These are phyloP conservation scores for Lepidurus apus DNA, from an alignment of 1,140 invertebrate species.

Conservation along the genomic window DNA sequence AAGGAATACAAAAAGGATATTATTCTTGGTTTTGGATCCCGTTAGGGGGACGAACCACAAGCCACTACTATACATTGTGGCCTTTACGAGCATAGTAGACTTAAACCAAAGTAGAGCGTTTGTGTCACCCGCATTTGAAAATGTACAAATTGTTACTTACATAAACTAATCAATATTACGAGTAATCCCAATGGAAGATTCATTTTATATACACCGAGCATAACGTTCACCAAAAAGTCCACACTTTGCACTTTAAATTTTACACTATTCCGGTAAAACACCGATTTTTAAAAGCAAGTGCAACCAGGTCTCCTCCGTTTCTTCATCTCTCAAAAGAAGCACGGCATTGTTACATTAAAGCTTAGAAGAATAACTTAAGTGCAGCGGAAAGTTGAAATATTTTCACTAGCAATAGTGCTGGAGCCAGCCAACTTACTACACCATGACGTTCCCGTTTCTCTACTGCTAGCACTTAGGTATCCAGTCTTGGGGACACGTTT, in stretches of 20 bases:
- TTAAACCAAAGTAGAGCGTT: not conserved
- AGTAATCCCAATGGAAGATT: not conserved
- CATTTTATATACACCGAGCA: not conserved
- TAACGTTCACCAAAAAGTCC: not conserved
- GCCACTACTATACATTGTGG: not conserved
- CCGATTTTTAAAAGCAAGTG: not conserved
- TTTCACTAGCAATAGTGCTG: not conserved
- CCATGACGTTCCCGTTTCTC: slow-evolving; percentile 13
- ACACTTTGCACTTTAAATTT: not conserved
- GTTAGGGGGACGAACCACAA: not conserved
- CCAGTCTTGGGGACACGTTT: slow-evolving; percentile 3
- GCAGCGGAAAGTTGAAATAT: not conserved
- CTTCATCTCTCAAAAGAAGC: not conserved
- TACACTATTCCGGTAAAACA: not conserved
- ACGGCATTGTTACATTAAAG: not conserved
- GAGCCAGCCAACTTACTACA: not conserved
- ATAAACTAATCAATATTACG: not conserved
- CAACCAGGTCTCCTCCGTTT: slow-evolving; percentile 3
- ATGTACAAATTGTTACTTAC: not conserved
- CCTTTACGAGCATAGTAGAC: not conserved
- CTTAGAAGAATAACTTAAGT: not conserved
- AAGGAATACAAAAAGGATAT: not conserved
- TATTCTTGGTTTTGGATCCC: not conserved
- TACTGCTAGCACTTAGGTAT: not conserved
- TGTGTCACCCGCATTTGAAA: slow-evolving; percentile 1